phyloP scores from a whole-genome alignment of 2,888 invertebrate genomes.

The Sisyra nigra region DNA sequence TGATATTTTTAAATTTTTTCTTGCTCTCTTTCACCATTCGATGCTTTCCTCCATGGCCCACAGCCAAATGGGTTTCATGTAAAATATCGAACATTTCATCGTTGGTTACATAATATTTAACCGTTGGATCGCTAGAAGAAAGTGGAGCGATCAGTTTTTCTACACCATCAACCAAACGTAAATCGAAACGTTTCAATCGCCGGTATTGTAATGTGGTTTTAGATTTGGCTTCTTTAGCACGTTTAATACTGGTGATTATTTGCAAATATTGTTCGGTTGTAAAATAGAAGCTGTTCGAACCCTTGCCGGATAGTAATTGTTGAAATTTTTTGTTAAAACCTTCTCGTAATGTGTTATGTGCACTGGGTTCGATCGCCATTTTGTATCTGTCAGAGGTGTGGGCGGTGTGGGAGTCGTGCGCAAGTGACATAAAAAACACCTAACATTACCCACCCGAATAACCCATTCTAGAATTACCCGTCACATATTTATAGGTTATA shows the following conservation, averaged over 20 bases:
- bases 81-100: constrained; percentile 9
- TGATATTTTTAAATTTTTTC: too few relatives aligned
- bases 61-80: constrained; percentile 7
- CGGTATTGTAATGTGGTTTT: constrained; percentile 5
- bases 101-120: constrained; percentile 9
- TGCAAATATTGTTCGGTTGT: background rate
- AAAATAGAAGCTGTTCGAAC: background rate
- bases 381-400: too few relatives aligned
- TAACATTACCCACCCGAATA: too few relatives aligned
- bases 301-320: too few relatives aligned
- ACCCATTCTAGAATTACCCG: too few relatives aligned
- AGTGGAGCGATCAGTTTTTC: constrained; percentile 5
- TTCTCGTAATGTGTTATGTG: too few relatives aligned
- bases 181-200: constrained; percentile 8
- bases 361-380: too few relatives aligned
- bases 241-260: background rate
- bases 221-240: background rate
- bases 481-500: too few relatives aligned
- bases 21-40: too few relatives aligned
- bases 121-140: background rate
- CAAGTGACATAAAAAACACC: too few relatives aligned
- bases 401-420: too few relatives aligned
- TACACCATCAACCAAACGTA: constrained; percentile 5
- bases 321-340: too few relatives aligned
- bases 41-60: constrained; percentile 4